Conservation (phyloP, 2,797 vertebrate genomes). For the Hipposideros larvatus region DNA sequence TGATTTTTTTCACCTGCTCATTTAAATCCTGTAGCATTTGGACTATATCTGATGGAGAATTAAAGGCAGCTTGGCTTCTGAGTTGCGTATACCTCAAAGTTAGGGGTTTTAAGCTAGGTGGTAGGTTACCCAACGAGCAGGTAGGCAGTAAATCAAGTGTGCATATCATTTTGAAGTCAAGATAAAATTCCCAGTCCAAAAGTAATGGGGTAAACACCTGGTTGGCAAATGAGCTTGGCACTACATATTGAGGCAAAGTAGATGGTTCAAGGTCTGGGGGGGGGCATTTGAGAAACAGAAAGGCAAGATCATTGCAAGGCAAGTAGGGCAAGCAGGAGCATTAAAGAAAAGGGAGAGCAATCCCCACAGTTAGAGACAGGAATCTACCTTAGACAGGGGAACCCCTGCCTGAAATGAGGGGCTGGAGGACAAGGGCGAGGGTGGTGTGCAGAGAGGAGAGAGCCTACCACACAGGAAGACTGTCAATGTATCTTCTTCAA, state of each 20-base stretch:
- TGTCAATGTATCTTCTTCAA: neutral
- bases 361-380: neutral
- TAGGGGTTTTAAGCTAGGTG: neutral
- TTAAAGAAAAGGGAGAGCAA: neutral
- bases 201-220: neutral
- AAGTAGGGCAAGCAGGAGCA: neutral
- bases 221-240: neutral
- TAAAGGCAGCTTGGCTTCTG: neutral
- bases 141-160: neutral
- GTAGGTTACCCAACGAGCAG: neutral
- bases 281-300: neutral
- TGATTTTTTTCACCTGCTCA: neutral
- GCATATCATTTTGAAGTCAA: neutral
- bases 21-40: neutral
- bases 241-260: neutral
- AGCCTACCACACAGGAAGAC: neutral
- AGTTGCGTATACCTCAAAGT: neutral
- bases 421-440: fast-evolving
- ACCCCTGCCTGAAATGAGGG: fast-evolving
- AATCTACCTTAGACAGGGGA: neutral
- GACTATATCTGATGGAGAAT: neutral
- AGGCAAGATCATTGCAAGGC: neutral
- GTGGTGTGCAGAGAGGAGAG: neutral
- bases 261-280: neutral
- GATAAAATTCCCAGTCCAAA: neutral